Evolutionary conservation across 1,140 invertebrate genomes (phyloP), one percentile per base, ranked within the genome.

Genomic region (Maniola jurtina): DNA sequence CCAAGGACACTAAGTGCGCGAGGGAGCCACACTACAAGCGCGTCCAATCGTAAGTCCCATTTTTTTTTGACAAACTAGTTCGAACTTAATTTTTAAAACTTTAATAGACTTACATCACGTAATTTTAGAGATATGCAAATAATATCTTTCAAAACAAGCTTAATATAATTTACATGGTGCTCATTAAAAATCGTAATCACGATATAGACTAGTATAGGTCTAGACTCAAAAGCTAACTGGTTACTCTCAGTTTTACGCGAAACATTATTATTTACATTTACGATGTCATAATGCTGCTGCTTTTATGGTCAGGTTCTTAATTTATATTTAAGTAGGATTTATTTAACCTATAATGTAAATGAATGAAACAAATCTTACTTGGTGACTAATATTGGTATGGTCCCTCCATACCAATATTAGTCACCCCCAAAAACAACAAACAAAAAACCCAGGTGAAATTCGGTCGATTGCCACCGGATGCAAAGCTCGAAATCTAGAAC

Each of bases 1-100:
- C 64, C 67, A 66, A 64, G 74, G 69, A 65, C 67, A 57, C 52
- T 52, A 59, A 61, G 72, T 69, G 68, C 72, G 72, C 68, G 63
- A 65, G 72, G 75, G 52, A 54, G 55, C 54, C 33, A 40, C 15
- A 50, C 47, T 60, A 67, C 79, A 61, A 74, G 6, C 55, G 6
- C 72, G 72, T 70, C 47, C 72, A 55, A 76, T 70, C 78, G 84
- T 86, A 82, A 86, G 84, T 86, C 3, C 9, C 0, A n/a, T 59
- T 66, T 76, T 64, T 76, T 74, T 70, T 73, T 61, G 50, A 61
- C 65, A 75, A 77, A 79, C 77, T 65, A 73, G 69, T 80, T 75
- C 38, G 61, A 11, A 33, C 48, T 52, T 52, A 52, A 52, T 52
- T 38, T 38, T 11, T 34, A 34, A 6, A 55, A 15, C 10, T 50